Base-by-base conservation (phyloP, 2,797 vertebrate species). In the Lithobates sylvaticus region DNA sequence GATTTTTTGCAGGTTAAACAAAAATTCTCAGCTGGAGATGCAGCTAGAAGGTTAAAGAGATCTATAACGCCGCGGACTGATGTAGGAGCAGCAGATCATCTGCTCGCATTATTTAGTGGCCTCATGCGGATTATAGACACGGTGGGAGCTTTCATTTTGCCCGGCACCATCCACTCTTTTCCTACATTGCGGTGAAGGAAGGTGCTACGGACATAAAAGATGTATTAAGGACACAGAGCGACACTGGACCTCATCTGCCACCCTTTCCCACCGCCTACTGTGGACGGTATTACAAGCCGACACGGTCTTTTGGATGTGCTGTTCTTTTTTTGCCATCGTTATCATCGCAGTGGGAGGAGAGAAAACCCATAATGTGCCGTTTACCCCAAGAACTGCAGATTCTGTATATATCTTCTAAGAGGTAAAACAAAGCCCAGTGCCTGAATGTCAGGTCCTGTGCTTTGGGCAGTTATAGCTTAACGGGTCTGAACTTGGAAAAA, bases 171-270 rank as follows among this genome's bases (percentile, higher is more conserved):
- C 42, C 10, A 18, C 4, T 10, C 9, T 39, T 39, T 39, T 39
- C 9, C 8, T 9, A 39, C 39, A 10, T 39, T 10, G 39, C 39
- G 8, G 39, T 0, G 39, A 39, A 39, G 39, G 39, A 39, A 39
- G 39, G 39, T 10, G 67, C 47, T 15, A 47, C 39, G 15, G 16
- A 61, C 67, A 84, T 78, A 68, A 84, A 78, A 84, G 61, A 73
- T 61, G 36, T n/a, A 78, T 84, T 72, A 84, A 72, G 44, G 54
- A 64, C 83, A 65, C 68, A 78, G 44, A 69, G 83, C 76, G 68
- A 70, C 36, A 21, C 65, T 61, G 29, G 16, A 50, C 29, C 16
- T 16, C 23, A 54, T 44, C 65, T 42, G 21, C 61, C 39, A 15
- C 36, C 54, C 39, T 42, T 34, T 32, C 6, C 50, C 32, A 27